These are phyloP conservation scores for Caenorhabditis sp. DNA, from an alignment of 2,888 invertebrate species.

Conservation along the genomic window DNA sequence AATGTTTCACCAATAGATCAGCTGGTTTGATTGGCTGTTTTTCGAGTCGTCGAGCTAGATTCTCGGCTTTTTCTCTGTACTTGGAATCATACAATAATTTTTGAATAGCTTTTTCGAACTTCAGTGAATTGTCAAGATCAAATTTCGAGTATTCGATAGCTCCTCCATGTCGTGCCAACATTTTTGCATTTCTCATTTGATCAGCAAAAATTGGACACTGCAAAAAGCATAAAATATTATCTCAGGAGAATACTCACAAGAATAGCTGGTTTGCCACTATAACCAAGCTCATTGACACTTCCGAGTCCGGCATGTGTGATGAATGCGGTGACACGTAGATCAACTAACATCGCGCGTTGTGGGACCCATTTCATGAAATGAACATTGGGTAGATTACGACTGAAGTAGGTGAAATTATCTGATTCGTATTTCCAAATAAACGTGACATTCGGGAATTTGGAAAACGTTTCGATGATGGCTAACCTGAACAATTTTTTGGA, in stretches of 20 bases:
- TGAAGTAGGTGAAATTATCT: not conserved
- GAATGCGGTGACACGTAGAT: slow-evolving; percentile 19
- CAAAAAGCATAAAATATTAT: no score
- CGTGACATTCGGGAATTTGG: slow-evolving; percentile 13
- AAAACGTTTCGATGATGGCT: slow-evolving; percentile 10
- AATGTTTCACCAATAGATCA: no score
- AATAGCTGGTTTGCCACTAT: slow-evolving; percentile 28
- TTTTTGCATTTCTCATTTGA: slow-evolving; percentile 42
- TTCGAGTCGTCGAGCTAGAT: slow-evolving; percentile 2
- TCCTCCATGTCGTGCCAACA: slow-evolving; percentile 30
- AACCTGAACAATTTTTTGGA: not conserved
- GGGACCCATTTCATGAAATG: slow-evolving; percentile 17
- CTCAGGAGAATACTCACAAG: no score
- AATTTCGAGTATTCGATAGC: slow-evolving; percentile 32
- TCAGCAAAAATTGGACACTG: slow-evolving; percentile 41
- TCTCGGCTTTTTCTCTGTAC: slow-evolving; percentile 4
- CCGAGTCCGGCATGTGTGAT: slow-evolving; percentile 30
- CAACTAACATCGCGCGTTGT: not conserved
- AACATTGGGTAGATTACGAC: no score
- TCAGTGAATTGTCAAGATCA: slow-evolving; percentile 12
- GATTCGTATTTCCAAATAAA: slow-evolving; percentile 36
- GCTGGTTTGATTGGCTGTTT: no score
- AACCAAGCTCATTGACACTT: slow-evolving; percentile 31
- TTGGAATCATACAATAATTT: slow-evolving; percentile 1
- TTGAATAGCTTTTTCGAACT: not conserved